Evolutionary conservation across 92 coral and sea anemone species (phyloP).

Genomic region (Umimayanthus kanabou): DNA sequence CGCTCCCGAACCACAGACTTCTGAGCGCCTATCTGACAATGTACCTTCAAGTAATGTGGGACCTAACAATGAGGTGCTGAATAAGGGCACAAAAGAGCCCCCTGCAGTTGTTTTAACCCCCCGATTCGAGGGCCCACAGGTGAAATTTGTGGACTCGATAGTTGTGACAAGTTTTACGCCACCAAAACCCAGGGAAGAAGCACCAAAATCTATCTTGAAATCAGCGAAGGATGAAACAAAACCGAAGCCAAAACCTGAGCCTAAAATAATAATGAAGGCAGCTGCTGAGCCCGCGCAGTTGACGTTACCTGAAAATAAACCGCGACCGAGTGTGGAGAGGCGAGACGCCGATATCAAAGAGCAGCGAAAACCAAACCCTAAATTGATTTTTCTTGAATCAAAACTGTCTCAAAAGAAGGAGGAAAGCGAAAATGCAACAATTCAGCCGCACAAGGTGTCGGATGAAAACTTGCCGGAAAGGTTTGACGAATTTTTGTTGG

Average conservation of each 20-base stretch:
- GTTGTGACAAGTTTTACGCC: conserved; percentile 15
- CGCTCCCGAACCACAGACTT: neutral
- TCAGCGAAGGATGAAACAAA: conserved; percentile 10
- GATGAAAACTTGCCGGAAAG: conserved; percentile 20
- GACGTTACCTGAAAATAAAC: conserved; percentile 5
- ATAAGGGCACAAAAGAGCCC: neutral
- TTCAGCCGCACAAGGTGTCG: neutral
- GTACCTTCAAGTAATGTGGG: neutral
- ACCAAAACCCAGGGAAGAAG: conserved; percentile 21
- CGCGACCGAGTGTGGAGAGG: conserved; percentile 20
- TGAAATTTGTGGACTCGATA: conserved; percentile 24
- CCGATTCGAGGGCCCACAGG: conserved; percentile 9
- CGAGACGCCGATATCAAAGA: conserved; percentile 36
- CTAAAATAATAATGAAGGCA: no score
- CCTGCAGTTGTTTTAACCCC: neutral
- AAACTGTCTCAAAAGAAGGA: conserved; percentile 21
- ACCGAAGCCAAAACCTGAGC: conserved; percentile 11
- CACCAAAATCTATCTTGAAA: conserved; percentile 26
- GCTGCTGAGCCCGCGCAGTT: neutral
- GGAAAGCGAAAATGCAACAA: neutral
- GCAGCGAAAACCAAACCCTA: conserved; percentile 30
- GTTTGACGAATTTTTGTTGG: neutral
- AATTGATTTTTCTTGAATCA: conserved; percentile 9
- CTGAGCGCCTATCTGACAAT: conserved; percentile 1
- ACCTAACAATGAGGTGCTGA: neutral